Evolutionary conservation across 2,888 invertebrate species (phyloP).

Genomic region (Trachelus stipa): DNA sequence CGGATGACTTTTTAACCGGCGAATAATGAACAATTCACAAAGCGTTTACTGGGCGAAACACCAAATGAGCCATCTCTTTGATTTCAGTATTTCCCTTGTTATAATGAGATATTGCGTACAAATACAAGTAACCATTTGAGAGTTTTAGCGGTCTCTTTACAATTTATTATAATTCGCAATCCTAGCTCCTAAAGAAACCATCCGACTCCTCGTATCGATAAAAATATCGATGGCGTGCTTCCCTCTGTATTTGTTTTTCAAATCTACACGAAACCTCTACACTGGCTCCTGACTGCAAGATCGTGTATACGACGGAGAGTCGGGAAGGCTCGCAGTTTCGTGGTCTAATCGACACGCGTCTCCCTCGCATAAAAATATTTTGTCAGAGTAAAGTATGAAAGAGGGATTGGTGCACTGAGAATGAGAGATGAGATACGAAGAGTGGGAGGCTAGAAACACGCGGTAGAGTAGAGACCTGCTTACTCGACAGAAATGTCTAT

Average conservation of each 20-base stretch:
- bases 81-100: constrained; percentile 60
- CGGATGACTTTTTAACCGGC: constrained; percentile 16
- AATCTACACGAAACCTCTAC: not conserved
- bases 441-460: too few relatives aligned
- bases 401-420: too few relatives aligned
- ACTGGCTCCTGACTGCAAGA: not conserved
- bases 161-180: not conserved
- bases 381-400: too few relatives aligned
- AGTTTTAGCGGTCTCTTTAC: not conserved
- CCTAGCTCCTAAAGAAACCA: not conserved
- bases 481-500: not conserved
- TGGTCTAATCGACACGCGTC: not conserved
- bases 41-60: constrained; percentile 41
- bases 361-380: not conserved
- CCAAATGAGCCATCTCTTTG: constrained; percentile 49
- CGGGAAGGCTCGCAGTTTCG: not conserved
- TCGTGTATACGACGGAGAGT: too few relatives aligned
- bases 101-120: constrained; percentile 55
- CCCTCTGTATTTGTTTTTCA: not conserved
- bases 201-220: not conserved
- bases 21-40: constrained; percentile 23
- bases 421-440: too few relatives aligned
- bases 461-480: not conserved
- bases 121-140: constrained; percentile 50
- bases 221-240: not conserved